A percentile compares a stretch with the other conserved stretches of the same genome.
Evolutionary conservation across 2,888 invertebrate genomes (phyloP).

Genomic region (Kuschelorhynchus macadamiae): DNA sequence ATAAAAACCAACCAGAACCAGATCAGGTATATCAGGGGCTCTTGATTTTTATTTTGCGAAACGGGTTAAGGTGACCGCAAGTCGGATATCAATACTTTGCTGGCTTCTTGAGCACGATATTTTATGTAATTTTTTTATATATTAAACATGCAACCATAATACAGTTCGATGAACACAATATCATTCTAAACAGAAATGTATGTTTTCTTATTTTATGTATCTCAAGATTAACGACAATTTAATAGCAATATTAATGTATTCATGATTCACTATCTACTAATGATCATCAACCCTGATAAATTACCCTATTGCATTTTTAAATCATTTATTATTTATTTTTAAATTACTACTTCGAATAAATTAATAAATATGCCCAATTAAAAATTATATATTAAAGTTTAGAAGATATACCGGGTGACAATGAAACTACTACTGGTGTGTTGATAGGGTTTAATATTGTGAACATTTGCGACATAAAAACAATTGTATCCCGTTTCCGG

Average conservation of each 20-base stretch:
- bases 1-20: conserved; percentile 24
- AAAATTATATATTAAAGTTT: no score
- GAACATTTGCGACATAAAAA: no score
- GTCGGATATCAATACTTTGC: conserved; percentile 11
- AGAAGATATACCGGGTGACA: no score
- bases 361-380: no score
- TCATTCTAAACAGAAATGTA: background rate
- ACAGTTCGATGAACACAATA: conserved; percentile 2
- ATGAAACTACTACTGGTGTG: no score
- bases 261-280: conserved; percentile 3
- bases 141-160: conserved; percentile 1
- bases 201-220: background rate
- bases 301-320: no score
- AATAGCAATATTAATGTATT: background rate
- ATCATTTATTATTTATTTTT: no score
- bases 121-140: conserved; percentile 2
- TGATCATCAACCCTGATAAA: background rate
- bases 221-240: background rate
- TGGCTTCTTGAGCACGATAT: conserved; percentile 13
- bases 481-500: no score
- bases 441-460: no score
- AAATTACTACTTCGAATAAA: no score
- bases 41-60: conserved; percentile 5
- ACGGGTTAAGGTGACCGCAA: conserved; percentile 13
- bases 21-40: conserved; percentile 13